These are phyloP conservation scores for Bovichtus variegatus DNA, from an alignment of 2,797 vertebrate genomes.

Conservation along the genomic window DNA sequence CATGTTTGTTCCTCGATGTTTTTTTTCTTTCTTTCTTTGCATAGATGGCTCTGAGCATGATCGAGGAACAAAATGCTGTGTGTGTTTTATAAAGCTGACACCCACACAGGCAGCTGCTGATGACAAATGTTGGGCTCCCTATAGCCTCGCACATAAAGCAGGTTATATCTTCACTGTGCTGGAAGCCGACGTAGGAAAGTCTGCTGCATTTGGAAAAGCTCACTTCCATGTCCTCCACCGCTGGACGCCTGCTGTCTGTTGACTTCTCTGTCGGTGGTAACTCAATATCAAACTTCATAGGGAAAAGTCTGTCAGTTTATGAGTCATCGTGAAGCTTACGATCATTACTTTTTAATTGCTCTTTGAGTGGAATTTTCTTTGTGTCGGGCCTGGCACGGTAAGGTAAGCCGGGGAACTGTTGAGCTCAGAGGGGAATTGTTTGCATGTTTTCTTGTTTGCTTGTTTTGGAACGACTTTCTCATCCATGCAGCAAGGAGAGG, in stretches of 20 bases:
- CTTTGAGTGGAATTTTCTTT: slow-evolving; percentile 59
- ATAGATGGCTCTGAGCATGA: slow-evolving; percentile 40
- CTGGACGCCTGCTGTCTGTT: slow-evolving; percentile 71
- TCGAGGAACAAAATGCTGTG: slow-evolving; percentile 40
- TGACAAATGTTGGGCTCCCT: slow-evolving; percentile 55
- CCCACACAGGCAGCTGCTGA: slow-evolving; percentile 61
- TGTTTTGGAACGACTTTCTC: slow-evolving; percentile 64
- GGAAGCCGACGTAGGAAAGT: slow-evolving; percentile 74
- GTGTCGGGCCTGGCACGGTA: slow-evolving; percentile 23
- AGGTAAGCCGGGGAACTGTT: slow-evolving; percentile 32
- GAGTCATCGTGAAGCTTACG: slow-evolving; percentile 72
- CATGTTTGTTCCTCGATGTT: slow-evolving; percentile 60
- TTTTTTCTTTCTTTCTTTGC: too few species aligned
- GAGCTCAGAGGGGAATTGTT: slow-evolving; percentile 47
- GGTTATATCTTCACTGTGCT: slow-evolving; percentile 57
- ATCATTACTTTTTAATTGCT: slow-evolving; percentile 77
- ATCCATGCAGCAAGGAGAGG: slow-evolving; percentile 53
- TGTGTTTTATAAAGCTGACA: slow-evolving; percentile 42
- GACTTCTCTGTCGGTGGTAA: slow-evolving; percentile 72
- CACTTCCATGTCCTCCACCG: slow-evolving; percentile 70
- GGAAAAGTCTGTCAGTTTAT: slow-evolving; percentile 70
- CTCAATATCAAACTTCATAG: slow-evolving; percentile 67
- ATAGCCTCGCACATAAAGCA: slow-evolving; percentile 49
- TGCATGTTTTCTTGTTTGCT: slow-evolving; percentile 81
- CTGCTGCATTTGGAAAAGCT: slow-evolving; percentile 72